Conservation (phyloP, 2,113 vertebrate species). For the Cyanocitta stelleri region DNA sequence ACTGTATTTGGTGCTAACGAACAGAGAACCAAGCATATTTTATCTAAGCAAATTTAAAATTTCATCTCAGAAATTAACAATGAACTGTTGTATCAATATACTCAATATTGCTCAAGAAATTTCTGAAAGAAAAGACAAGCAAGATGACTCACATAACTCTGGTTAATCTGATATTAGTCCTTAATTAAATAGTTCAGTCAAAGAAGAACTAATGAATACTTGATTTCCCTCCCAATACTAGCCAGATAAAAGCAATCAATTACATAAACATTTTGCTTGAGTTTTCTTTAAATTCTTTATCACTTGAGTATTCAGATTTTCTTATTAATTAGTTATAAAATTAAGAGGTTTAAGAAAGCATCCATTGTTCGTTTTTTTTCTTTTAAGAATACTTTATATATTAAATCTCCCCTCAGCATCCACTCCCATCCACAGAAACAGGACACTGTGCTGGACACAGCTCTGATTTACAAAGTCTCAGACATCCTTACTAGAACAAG, state of each 20-base stretch:
- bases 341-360: background rate
- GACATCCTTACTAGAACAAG: background rate
- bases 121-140: background rate
- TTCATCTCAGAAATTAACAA: background rate
- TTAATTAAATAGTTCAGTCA: background rate
- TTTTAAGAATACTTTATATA: background rate
- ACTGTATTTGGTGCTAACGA: background rate
- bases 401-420: background rate
- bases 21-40: background rate
- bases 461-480: background rate
- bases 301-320: background rate
- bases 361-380: accelerated
- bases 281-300: background rate
- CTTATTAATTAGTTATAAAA: background rate
- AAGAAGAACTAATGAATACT: background rate
- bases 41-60: background rate
- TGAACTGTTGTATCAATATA: background rate
- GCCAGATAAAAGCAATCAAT: background rate
- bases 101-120: background rate
- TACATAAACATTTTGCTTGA: background rate
- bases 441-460: background rate
- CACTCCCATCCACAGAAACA: background rate
- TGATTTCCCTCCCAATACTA: background rate
- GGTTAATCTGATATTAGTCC: background rate
- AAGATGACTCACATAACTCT: background rate